phyloP scores from a whole-genome alignment of 1,140 invertebrate genomes.

The Aleiodes sp. region DNA sequence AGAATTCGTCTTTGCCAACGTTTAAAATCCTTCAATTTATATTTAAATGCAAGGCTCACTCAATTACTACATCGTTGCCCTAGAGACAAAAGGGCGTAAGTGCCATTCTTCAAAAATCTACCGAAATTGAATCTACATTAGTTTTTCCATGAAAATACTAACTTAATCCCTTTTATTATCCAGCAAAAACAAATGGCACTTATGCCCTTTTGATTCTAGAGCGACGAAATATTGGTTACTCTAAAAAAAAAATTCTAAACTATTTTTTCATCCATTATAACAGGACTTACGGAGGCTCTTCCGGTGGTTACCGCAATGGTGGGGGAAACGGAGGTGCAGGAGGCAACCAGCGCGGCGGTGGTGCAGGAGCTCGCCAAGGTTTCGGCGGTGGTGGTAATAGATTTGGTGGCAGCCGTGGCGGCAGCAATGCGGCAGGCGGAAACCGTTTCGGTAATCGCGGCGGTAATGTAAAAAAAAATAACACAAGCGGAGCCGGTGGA shows the following conservation, averaged over 20 bases:
- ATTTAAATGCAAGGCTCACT: too few species aligned
- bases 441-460: constrained; percentile 39
- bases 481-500: constrained; percentile 70
- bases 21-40: too few species aligned
- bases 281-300: constrained; percentile 58
- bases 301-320: constrained; percentile 39
- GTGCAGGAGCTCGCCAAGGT: constrained; percentile 44
- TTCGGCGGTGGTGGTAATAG: constrained; percentile 56
- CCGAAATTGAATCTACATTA: too few species aligned
- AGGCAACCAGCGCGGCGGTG: constrained; percentile 51
- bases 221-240: constrained; percentile 3
- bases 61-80: too few species aligned
- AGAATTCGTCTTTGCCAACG: too few species aligned
- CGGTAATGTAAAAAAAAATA: constrained; percentile 46
- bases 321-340: constrained; percentile 46
- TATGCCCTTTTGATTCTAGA: too few species aligned
- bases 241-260: too few species aligned
- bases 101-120: too few species aligned
- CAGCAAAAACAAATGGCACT: too few species aligned
- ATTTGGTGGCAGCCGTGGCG: constrained; percentile 50
- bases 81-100: too few species aligned
- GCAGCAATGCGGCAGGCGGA: constrained; percentile 51
- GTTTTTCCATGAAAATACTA: too few species aligned
- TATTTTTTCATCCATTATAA: not conserved
- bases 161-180: too few species aligned